Evolutionary conservation across 2,113 vertebrate species (phyloP).

Genomic region (Echinops telfairi): DNA sequence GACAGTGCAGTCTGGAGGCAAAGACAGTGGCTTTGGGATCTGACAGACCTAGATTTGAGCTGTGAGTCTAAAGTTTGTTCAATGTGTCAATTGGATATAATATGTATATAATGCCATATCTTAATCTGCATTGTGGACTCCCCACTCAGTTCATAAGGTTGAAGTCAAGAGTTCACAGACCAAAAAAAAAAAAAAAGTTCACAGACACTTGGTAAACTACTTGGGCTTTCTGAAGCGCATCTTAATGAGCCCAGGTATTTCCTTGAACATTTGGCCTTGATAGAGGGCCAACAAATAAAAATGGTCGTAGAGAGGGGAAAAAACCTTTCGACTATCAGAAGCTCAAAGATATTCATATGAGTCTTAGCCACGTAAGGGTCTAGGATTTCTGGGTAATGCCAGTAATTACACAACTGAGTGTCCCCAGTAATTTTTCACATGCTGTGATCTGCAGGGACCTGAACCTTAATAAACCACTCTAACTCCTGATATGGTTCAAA

Average conservation of each 20-base stretch:
- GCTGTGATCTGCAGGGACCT: not conserved
- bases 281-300: too few species aligned
- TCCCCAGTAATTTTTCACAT: not conserved
- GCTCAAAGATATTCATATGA: not conserved
- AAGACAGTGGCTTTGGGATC: not conserved
- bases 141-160: not conserved
- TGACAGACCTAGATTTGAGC: not conserved
- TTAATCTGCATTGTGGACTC: not conserved
- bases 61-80: not conserved
- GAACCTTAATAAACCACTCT: not conserved
- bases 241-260: not conserved
- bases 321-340: not conserved
- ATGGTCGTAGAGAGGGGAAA: too few species aligned
- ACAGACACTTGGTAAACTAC: not conserved
- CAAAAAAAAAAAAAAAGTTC: not conserved
- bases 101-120: too few species aligned
- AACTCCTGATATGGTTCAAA: not conserved
- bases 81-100: not conserved
- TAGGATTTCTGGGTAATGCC: not conserved
- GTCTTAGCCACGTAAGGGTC: not conserved
- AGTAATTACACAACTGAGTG: not conserved
- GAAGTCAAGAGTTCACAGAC: not conserved
- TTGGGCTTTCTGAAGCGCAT: not conserved
- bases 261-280: not conserved
- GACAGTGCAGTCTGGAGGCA: rapidly evolving